phyloP scores from a whole-genome alignment of 2,888 invertebrate genomes.

The Drosophila antonietae region DNA sequence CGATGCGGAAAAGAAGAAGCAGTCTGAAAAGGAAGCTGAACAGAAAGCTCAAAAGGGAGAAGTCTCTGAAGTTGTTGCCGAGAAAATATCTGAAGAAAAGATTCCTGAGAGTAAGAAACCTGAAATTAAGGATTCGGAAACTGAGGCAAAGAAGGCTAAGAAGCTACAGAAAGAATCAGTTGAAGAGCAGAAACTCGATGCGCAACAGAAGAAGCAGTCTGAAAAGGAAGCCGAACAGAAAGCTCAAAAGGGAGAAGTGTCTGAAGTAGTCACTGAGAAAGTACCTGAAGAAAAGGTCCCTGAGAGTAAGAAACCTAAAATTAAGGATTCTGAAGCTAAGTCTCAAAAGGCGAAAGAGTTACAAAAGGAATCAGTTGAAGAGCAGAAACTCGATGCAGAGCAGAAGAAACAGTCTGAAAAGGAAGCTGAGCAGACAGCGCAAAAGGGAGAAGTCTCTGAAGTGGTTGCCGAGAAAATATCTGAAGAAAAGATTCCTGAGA shows the following conservation, averaged over 20 bases:
- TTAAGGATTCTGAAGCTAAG: too few relatives aligned
- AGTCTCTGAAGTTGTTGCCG: too few relatives aligned
- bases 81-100: background rate
- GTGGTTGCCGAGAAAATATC: slow-evolving; percentile 20
- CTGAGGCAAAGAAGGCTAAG: background rate
- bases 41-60: too few relatives aligned
- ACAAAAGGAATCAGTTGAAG: slow-evolving; percentile 1
- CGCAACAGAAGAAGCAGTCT: background rate
- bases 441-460: slow-evolving; percentile 32
- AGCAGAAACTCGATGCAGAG: background rate
- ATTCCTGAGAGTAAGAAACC: background rate
- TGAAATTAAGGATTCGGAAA: background rate
- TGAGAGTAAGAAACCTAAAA: too few relatives aligned
- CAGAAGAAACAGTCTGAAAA: slow-evolving; percentile 15
- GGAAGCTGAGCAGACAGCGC: slow-evolving; percentile 10
- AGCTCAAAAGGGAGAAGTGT: background rate
- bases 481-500: background rate
- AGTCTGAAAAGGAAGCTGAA: background rate
- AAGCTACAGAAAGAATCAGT: background rate
- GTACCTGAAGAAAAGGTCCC: background rate
- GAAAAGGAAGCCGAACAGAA: background rate
- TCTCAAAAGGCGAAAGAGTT: too few relatives aligned
- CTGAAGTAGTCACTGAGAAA: background rate
- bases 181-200: background rate
- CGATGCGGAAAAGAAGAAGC: slow-evolving; percentile 8